A percentile compares a stretch with the other conserved stretches of the same genome.
Conservation (phyloP, 1,140 invertebrate species). For the Geopemphigus sp. region DNA sequence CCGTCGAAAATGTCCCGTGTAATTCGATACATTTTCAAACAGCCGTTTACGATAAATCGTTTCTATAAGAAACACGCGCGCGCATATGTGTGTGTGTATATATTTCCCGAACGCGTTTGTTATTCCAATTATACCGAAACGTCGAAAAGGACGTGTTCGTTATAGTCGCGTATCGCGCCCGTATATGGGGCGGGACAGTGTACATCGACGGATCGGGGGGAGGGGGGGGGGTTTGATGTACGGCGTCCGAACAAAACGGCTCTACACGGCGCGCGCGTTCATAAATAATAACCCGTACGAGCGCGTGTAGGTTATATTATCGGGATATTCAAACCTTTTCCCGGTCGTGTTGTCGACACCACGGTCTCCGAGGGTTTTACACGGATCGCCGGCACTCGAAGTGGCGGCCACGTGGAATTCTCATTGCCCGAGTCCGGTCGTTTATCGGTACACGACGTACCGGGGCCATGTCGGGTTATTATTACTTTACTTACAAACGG, state of each 20-base stretch:
- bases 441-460: no score
- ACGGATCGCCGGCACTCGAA: not conserved
- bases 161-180: no score
- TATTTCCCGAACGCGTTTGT: not conserved
- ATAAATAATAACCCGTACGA: no score
- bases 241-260: slow-evolving; percentile 6
- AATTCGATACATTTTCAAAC: not conserved
- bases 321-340: no score
- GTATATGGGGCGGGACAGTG: not conserved
- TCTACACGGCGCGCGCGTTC: not conserved
- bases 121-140: no score
- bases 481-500: no score
- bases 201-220: slow-evolving; percentile 14
- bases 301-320: no score
- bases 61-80: not conserved
- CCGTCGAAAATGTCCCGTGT: not conserved
- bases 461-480: no score
- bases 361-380: no score
- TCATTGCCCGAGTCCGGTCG: not conserved
- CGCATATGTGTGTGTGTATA: not conserved
- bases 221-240: slow-evolving; percentile 11
- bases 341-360: no score
- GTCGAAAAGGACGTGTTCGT: no score
- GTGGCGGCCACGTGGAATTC: not conserved
- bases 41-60: not conserved